Evolutionary conservation across 1,140 invertebrate genomes (phyloP).

Genomic region (Heliconius nattereri): DNA sequence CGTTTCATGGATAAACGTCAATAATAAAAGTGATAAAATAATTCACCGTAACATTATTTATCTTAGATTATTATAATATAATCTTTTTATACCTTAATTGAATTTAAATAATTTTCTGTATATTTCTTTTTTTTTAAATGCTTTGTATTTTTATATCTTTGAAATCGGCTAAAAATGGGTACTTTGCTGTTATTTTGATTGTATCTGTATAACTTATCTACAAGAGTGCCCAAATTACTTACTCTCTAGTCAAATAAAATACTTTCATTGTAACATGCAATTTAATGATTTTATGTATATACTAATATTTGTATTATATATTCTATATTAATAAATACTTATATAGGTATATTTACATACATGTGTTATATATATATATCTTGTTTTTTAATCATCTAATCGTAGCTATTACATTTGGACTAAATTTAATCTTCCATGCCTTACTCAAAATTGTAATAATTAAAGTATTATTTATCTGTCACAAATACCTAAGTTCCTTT

Average conservation of each 20-base stretch:
- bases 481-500: neutral
- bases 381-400: neutral
- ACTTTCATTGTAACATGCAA: neutral
- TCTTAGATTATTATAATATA: neutral
- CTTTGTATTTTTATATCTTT: neutral
- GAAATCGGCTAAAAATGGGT: neutral
- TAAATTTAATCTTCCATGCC: neutral
- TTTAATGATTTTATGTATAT: constrained; percentile 1
- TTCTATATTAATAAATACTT: too few relatives aligned
- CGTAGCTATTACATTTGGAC: neutral
- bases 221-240: neutral
- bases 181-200: neutral
- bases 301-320: neutral
- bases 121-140: neutral
- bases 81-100: neutral
- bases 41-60: neutral
- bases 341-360: too few relatives aligned
- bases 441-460: neutral
- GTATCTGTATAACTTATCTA: neutral
- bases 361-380: neutral
- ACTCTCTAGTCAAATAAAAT: constrained; percentile 1
- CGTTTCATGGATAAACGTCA: too few relatives aligned
- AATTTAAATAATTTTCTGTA: constrained; percentile 4
- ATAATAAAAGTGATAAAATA: too few relatives aligned
- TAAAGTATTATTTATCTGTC: neutral